phyloP scores from a whole-genome alignment of 2,113 vertebrate species.

The Cyanoramphus novaezelandiae region DNA sequence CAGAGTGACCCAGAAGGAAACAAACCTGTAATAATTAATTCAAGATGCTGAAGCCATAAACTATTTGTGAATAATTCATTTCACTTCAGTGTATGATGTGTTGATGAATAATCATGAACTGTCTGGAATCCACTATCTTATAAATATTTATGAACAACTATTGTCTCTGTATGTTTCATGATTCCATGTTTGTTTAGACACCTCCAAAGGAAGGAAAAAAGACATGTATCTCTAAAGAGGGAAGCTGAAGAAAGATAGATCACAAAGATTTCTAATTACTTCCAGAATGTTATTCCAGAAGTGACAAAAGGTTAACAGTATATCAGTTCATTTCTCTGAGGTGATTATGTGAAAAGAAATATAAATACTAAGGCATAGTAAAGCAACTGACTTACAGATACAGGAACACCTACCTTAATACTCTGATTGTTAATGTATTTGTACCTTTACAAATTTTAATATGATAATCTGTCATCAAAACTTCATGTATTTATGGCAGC shows the following conservation, averaged over 20 bases:
- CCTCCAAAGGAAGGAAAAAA: not conserved
- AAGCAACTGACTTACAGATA: not conserved
- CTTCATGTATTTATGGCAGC: not conserved
- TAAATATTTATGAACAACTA: conserved; percentile 63
- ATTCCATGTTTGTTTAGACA: not conserved
- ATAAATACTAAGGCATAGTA: not conserved
- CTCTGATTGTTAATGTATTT: not conserved
- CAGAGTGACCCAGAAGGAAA: conserved; percentile 36
- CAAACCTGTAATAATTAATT: conserved; percentile 63
- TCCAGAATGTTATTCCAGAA: not conserved
- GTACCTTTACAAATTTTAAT: not conserved
- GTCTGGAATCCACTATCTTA: conserved; percentile 63
- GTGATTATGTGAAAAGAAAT: conserved; percentile 11
- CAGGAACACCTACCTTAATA: not conserved
- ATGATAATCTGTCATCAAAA: not conserved
- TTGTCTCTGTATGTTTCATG: conserved; percentile 31
- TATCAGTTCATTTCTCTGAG: not conserved
- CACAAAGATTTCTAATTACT: not conserved
- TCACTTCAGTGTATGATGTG: conserved; percentile 5
- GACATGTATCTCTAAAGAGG: not conserved
- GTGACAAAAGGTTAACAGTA: conserved; percentile 8
- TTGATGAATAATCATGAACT: conserved; percentile 72
- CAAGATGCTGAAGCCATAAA: conserved; percentile 62
- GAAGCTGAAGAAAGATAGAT: not conserved
- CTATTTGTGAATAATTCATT: conserved; percentile 66